phyloP scores from a whole-genome alignment of 2,797 vertebrate species.

The Sebastes matsubarae region DNA sequence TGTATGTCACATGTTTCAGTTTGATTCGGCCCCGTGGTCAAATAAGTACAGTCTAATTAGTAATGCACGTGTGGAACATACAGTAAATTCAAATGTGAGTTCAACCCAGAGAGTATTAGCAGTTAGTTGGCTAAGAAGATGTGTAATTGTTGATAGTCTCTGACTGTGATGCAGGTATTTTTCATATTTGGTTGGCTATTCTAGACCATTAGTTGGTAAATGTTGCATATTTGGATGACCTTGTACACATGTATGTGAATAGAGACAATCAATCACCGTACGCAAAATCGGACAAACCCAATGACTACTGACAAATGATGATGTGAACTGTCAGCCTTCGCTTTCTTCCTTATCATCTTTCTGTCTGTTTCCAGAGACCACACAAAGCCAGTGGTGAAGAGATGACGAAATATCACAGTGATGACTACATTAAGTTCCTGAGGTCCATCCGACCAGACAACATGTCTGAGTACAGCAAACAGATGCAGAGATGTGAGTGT shows the following conservation, averaged over 20 bases:
- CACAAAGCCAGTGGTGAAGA: conserved; percentile 97
- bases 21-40: background rate
- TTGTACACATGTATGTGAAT: background rate
- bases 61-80: background rate
- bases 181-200: background rate
- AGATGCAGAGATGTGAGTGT: conserved; percentile 98
- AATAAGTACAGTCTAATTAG: background rate
- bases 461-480: conserved; percentile 99
- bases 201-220: background rate
- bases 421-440: conserved; percentile 98
- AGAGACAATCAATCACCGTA: background rate
- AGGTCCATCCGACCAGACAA: conserved; percentile 97
- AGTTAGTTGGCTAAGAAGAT: background rate
- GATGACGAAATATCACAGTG: conserved; percentile 99
- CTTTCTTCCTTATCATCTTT: background rate
- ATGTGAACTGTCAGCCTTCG: background rate
- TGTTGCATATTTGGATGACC: background rate
- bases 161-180: background rate
- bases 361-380: conserved; percentile 85
- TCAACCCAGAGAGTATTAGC: background rate
- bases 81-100: background rate
- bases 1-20: background rate
- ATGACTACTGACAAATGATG: background rate
- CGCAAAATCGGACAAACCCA: background rate
- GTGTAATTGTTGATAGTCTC: background rate